Base-by-base conservation (phyloP, 1,140 invertebrate species). In the Dysdera silvatica region DNA sequence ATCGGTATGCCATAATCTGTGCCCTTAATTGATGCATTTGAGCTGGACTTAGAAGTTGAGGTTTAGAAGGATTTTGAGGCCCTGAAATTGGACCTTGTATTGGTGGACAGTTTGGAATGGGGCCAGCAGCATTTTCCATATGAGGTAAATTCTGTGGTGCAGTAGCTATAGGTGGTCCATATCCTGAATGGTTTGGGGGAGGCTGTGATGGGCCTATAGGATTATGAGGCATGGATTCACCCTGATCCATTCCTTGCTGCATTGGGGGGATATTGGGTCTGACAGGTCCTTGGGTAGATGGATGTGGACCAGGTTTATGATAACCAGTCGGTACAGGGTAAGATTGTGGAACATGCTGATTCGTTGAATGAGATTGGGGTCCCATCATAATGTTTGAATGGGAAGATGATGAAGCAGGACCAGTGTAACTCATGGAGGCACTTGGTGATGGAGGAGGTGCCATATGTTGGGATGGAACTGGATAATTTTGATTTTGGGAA, bases 1-100 rank as follows among this genome's bases (percentile, higher is more conserved):
- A 81, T 66, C 93, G 83, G 75, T 98, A 98, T 0, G 93, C 94
- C 79, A 93, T 89, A 68, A 98, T 96, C 78, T 99, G 95, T 18
- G 90, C 88, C 78, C 86, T 81, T 16, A 96, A 77, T 74, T 94
- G 91, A 54, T 87, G 82, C 54, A 95, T 80, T 75, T 95, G 91
- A 37, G 78, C 79, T 31, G 82, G 80, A 63, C 79, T 85, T 62
- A 88, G 85, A 3, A 80, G 26, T 12, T 52, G 57, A 35, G 65
- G 47, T 28, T 66, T 66, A n/a, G n/a, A n/a, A n/a, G 59, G 53
- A 28, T 45, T 54, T 2, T 29, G 18, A 37, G 31, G 6, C 14
- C 6, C 12, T 26, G 61, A 31, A 14, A 20, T 32, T 49, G 47
- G 61, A 40, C 48, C 56, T 28, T 32, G 43, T 35, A 56, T 63